Evolutionary conservation across 2,797 vertebrate species (phyloP).

Genomic region (Chelon auratus): DNA sequence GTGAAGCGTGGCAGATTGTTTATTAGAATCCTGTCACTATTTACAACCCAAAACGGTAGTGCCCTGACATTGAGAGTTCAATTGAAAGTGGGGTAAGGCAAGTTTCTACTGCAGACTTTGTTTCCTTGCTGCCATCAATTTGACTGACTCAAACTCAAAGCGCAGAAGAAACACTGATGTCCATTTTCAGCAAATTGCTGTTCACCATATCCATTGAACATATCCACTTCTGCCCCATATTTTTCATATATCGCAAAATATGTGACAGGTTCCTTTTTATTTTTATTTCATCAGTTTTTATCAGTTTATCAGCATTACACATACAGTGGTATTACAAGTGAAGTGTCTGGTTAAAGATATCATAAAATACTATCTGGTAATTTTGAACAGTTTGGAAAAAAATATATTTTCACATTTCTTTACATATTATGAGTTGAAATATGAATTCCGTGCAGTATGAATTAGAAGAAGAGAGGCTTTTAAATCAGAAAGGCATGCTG

Average conservation of each 20-base stretch:
- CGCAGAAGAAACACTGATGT: conserved; percentile 36
- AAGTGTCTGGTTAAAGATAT: neutral
- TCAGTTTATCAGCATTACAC: neutral
- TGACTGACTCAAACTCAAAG: conserved; percentile 11
- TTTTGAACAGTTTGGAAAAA: neutral
- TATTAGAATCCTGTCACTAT: conserved; percentile 86
- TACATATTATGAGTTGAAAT: too few species aligned
- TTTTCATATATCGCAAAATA: too few species aligned
- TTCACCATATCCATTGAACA: conserved; percentile 18
- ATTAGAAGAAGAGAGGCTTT: neutral
- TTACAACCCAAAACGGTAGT: conserved; percentile 78
- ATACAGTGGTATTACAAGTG: neutral
- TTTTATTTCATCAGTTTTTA: too few species aligned
- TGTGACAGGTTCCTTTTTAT: too few species aligned
- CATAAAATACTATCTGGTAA: neutral
- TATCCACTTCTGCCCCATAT: neutral
- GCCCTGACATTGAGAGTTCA: conserved; percentile 81
- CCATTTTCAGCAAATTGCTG: conserved; percentile 44
- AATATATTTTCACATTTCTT: too few species aligned
- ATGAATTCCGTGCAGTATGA: too few species aligned
- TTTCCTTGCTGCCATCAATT: conserved; percentile 48
- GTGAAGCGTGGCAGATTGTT: conserved; percentile 85
- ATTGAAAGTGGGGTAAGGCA: conserved; percentile 71
- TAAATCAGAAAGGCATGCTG: neutral
- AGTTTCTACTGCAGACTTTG: conserved; percentile 47